Base-by-base conservation (phyloP, 2,113 vertebrate genomes). In the Rhadina sibilatrix region DNA sequence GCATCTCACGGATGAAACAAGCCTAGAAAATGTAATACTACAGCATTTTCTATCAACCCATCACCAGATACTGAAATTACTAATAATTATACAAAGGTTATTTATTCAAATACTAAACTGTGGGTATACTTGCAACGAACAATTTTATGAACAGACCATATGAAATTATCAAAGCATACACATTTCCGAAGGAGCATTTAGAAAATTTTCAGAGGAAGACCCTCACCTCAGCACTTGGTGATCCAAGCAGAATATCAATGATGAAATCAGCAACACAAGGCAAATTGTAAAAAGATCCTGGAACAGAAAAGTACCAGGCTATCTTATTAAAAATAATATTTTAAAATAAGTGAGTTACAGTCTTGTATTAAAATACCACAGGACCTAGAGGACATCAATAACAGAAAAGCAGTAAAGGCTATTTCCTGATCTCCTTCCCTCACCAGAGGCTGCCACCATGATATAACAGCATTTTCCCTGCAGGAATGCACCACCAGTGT, bases 181-280 rank as follows among this genome's bases (percentile, higher is more conserved):
- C 9, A 44, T 52, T 89, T 49, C 38, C 44, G 44, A 72, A 63
- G 21, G 8, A 75, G 15, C 2, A 14, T n/a, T 17, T 13, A 53
- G 37, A 8, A 70, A 47, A 14, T 17, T 90, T 56, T 63, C 59
- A 85, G 46, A 61, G 49, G 40, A 84, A 94, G 53, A 68, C 3
- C 4, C 97, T 98, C 97, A 99, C 99, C 98, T 99, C 99, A 96
- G 98, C 98, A 94, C 99, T 99, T 83, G 99, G 98, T 61, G 99
- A 99, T 77, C 99, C 99, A 33, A 99, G 99, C 63, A 99, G 98
- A 92, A 99, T 98, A 96, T 99, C 99, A 38, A 99, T 99, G 96
- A 99, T 99, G 95, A 99, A 99, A 96, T 99, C 99, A 61, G 98
- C 99, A 96, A 99, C 99, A 59, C 98, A 99, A 52, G 98, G 99